phyloP scores from a whole-genome alignment of 2,797 vertebrate species.

The Schizothorax lantsangensis region DNA sequence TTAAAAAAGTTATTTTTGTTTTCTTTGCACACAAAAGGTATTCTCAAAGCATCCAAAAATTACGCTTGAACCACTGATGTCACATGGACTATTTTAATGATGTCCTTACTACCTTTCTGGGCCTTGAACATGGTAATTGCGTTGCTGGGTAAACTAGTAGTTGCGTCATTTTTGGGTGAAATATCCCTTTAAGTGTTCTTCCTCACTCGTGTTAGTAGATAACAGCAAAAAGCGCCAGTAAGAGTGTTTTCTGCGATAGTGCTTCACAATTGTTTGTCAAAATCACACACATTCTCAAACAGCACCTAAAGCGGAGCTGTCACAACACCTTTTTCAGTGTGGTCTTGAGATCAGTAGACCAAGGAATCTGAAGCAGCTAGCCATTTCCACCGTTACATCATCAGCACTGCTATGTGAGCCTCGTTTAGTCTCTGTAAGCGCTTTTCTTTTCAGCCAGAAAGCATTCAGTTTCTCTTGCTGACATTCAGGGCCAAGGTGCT shows the following conservation, averaged over 20 bases:
- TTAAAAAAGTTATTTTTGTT: no score
- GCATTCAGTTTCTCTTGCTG: slow-evolving; percentile 21
- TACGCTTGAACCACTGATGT: no score
- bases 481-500: slow-evolving; percentile 32
- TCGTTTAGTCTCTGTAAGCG: slow-evolving; percentile 27
- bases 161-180: neutral
- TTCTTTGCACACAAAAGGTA: no score
- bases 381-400: slow-evolving; percentile 31
- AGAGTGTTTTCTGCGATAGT: neutral
- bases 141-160: no score
- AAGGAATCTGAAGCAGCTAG: slow-evolving; percentile 21
- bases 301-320: slow-evolving; percentile 14
- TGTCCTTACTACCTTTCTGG: neutral
- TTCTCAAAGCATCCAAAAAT: no score
- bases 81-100: neutral
- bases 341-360: slow-evolving; percentile 22
- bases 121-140: neutral
- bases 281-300: slow-evolving; percentile 32
- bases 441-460: slow-evolving; percentile 31
- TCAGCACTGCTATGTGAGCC: neutral
- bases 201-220: neutral
- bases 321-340: slow-evolving; percentile 10
- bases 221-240: neutral
- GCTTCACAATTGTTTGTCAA: slow-evolving; percentile 24
- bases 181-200: neutral